Evolutionary conservation across 2,113 vertebrate genomes (phyloP), one percentile per base, ranked within the genome.

Genomic region (Dasyornis broadbenti): DNA sequence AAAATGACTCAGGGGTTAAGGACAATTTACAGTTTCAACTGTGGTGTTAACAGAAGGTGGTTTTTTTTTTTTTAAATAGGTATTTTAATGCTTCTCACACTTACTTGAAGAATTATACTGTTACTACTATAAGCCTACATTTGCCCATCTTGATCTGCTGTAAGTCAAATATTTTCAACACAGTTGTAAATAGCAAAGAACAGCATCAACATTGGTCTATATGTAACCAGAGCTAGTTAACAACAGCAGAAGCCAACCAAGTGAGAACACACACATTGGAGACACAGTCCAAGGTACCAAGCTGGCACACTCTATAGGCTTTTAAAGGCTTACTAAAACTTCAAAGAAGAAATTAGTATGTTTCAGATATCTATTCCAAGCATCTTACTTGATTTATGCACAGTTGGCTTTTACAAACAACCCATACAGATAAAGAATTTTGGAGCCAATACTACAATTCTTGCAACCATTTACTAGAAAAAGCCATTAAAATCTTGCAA

Each of bases 11-110:
- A 17, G 23, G 27, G 35, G 70, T 92, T 88, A 97, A 97, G 93
- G 91, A 63, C 69, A 90, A 93, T 49, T 97, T 88, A 96, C 92
- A 96, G 80, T 92, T 96, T 96, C 77, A 49, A 22, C 26, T 49
- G 40, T 82, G 24, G 80, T 89, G 87, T 93, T 96, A 95, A 89
- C 77, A 28, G 86, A 45, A 93, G 60, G 68, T 92, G 80, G n/a
- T n/a, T n/a, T n/a, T n/a, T n/a, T n/a, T n/a, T 86, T 89, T 86
- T 90, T 69, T 16, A 16, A 97, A 71, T 26, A 95, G 83, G 53
- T 90, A 84, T 35, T 84, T 89, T 80, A 86, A 82, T 70, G 26
- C 33, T 68, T 50, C 63, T 82, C 39, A 70, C 27, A 24, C 22
- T 65, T 68, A 49, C 14, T 79, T 60, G 45, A 92, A 56, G 23